Base-by-base conservation (phyloP, 2,797 vertebrate genomes). In the Linurgus olivaceus region DNA sequence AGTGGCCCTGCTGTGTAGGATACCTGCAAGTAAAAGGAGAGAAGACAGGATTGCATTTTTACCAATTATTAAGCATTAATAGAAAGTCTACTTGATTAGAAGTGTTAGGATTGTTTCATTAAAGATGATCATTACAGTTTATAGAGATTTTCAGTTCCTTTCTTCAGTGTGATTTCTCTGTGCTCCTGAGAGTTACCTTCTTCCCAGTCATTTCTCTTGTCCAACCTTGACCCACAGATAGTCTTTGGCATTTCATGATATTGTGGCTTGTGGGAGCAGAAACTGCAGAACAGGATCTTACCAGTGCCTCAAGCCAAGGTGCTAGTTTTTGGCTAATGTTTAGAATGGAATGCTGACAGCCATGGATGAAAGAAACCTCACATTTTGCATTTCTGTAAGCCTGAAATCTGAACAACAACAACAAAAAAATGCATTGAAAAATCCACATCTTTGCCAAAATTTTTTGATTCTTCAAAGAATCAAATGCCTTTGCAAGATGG, bases 281-380 rank as follows among this genome's bases (percentile, higher is more conserved):
- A 94, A 96, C 94, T 92, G 44, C 88, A 95, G 94, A 97, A 96
- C 13, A 63, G 23, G 80, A 97, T 97, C 96, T 96, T 97, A 68
- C 52, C 65, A 25, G 84, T 83, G 96, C 87, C 94, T 91, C 48
- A 62, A 88, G 73, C 42, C 51, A 61, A 62, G 44, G 11, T 10
- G 17, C 68, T 75, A 79, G 90, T 82, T 78, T 63, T 38, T 65
- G 45, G 73, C 92, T 98, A 96, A 97, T 95, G 90, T 94, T 89
- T 35, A 40, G 57, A 90, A 79, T n/a, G 20, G 65, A 85, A 38
- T 88, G 88, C 33, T 81, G 93, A 91, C 31, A 91, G 78, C 57
- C 51, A 54, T 14, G 75, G 31, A 8, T 55, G 42, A 81, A 70
- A 70, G 76, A 86, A 78, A 58, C 42, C 20, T 58, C 33, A 54